Evolutionary conservation across 2,797 vertebrate species (phyloP).

Genomic region (Bradypodion pumilum): DNA sequence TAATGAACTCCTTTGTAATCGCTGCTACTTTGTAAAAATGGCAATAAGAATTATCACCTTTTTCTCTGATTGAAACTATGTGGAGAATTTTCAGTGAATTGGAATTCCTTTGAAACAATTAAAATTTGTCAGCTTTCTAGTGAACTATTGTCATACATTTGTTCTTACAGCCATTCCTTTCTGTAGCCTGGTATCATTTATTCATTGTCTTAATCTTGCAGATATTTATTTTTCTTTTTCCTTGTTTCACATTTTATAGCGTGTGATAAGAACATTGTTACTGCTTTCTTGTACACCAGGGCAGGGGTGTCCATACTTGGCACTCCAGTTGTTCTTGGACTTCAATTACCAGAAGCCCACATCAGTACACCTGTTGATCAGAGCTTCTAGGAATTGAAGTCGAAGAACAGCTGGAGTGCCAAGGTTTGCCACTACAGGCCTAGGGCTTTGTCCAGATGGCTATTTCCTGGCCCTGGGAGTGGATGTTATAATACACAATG

Average conservation of each 20-base stretch:
- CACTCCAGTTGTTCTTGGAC: too few relatives aligned
- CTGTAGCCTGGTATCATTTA: not conserved
- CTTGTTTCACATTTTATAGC: not conserved
- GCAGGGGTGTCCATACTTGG: too few relatives aligned
- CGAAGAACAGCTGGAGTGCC: too few relatives aligned
- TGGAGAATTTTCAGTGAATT: not conserved
- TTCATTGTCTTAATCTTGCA: not conserved
- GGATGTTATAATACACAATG: too few relatives aligned
- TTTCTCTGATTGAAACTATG: too few relatives aligned
- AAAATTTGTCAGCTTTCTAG: not conserved
- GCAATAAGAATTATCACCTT: not conserved
- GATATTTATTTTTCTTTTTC: slow-evolving; percentile 10
- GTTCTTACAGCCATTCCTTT: slow-evolving; percentile 12
- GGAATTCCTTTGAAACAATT: not conserved
- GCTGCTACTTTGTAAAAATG: not conserved
- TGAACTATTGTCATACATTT: not conserved
- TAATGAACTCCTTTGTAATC: not conserved
- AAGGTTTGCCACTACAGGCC: too few relatives aligned
- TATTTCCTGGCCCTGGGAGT: not conserved
- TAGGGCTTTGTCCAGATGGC: slow-evolving; percentile 1
- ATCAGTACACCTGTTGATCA: too few relatives aligned
- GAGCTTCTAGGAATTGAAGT: too few relatives aligned
- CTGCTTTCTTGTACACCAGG: not conserved
- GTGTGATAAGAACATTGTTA: not conserved
- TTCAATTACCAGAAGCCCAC: too few relatives aligned